Evolutionary conservation across 2,888 invertebrate genomes (phyloP).

Genomic region (Dryococelus australis): DNA sequence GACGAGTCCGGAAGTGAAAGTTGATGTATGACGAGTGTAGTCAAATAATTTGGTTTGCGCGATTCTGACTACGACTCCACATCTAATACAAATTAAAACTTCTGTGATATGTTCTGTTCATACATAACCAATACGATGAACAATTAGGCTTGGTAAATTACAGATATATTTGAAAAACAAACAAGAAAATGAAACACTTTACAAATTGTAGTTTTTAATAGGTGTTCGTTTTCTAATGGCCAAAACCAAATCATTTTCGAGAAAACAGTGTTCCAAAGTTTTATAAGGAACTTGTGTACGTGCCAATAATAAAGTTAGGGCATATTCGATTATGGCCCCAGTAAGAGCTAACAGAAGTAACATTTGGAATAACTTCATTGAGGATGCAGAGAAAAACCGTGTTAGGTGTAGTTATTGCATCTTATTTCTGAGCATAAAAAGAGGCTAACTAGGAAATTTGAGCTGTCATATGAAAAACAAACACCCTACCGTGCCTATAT

Average conservation of each 20-base stretch:
- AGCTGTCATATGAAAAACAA: not conserved
- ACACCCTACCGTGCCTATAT: not conserved
- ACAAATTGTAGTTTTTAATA: not conserved
- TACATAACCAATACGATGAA: too few relatives aligned
- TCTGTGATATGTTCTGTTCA: too few relatives aligned
- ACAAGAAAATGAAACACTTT: too few relatives aligned
- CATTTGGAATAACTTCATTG: not conserved
- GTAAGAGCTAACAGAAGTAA: not conserved
- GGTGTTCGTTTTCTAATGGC: not conserved
- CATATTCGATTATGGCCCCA: not conserved
- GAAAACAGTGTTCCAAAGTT: not conserved
- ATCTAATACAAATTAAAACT: too few relatives aligned
- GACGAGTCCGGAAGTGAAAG: too few relatives aligned
- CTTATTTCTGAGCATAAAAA: slow-evolving; percentile 1
- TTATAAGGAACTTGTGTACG: not conserved
- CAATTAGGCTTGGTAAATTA: too few relatives aligned
- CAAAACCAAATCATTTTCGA: not conserved
- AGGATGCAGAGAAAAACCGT: not conserved
- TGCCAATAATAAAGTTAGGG: not conserved
- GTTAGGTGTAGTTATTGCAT: not conserved
- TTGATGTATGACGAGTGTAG: too few relatives aligned
- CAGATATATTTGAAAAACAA: too few relatives aligned
- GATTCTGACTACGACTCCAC: too few relatives aligned
- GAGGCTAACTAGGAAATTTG: not conserved
- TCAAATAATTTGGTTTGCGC: too few relatives aligned